Percentiles rank a stretch among this genome's conserved stretches.
Evolutionary conservation across 2,797 vertebrate species (phyloP).

Genomic region (Enteromius unitaeniatus): DNA sequence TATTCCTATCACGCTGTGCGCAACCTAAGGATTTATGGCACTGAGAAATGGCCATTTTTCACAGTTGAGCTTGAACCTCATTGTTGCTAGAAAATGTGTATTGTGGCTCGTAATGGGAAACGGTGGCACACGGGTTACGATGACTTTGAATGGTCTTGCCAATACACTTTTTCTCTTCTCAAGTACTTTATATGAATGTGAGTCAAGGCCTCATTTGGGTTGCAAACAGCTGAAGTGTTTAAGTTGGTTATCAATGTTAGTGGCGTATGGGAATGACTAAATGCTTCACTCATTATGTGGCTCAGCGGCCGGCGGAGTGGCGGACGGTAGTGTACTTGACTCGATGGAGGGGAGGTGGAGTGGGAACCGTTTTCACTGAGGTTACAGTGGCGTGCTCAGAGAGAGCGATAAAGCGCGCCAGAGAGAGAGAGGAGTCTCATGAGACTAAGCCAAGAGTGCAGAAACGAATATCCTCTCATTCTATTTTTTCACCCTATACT

Average conservation of each 20-base stretch:
- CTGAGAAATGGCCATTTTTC: conserved; percentile 53
- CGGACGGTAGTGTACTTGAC: conserved; percentile 30
- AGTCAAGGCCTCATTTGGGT: not conserved
- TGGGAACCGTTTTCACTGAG: not conserved
- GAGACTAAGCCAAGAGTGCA: conserved; percentile 9
- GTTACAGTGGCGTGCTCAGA: conserved; percentile 21
- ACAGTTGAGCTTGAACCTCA: conserved; percentile 38
- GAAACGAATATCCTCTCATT: conserved; percentile 11
- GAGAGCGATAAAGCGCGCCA: not conserved
- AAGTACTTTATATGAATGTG: conserved; percentile 5
- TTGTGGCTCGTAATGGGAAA: conserved; percentile 25
- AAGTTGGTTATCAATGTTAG: conserved; percentile 39
- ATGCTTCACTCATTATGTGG: conserved; percentile 13
- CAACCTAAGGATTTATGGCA: conserved; percentile 53
- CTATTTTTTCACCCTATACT: conserved; percentile 15
- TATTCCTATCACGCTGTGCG: conserved; percentile 49
- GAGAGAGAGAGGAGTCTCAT: conserved; percentile 11
- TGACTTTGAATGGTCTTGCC: conserved; percentile 4
- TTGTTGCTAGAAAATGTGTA: conserved; percentile 36
- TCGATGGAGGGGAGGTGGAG: not conserved
- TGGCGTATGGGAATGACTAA: conserved; percentile 21
- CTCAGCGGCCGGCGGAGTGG: not conserved
- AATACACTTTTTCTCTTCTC: not conserved
- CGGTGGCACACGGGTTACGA: not conserved
- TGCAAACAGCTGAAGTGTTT: conserved; percentile 36